Conservation (phyloP, 1,140 invertebrate species). For the Drosophila oshimai region DNA sequence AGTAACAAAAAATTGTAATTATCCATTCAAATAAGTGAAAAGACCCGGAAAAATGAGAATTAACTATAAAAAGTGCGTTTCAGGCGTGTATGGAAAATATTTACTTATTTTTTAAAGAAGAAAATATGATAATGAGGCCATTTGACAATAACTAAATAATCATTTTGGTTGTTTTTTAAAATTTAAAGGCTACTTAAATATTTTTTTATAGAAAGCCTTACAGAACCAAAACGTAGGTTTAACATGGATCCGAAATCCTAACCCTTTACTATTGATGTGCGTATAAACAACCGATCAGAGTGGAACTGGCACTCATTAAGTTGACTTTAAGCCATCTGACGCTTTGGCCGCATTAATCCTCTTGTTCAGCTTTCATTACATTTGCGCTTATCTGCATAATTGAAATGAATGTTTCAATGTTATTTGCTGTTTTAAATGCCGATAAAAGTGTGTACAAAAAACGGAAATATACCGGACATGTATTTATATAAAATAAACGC, state of each 20-base stretch:
- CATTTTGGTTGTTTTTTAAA: no score
- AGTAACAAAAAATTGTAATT: slow-evolving; percentile 17
- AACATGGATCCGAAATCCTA: not conserved
- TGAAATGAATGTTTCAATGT: slow-evolving; percentile 71
- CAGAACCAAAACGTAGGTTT: not conserved
- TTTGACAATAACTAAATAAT: no score
- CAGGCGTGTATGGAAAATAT: not conserved
- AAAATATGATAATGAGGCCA: no score
- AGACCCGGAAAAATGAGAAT: slow-evolving; percentile 10
- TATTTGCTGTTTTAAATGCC: slow-evolving; percentile 56
- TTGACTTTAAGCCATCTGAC: slow-evolving; percentile 62
- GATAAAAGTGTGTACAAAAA: slow-evolving; percentile 9
- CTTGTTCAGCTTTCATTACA: slow-evolving; percentile 78
- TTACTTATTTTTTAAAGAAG: no score
- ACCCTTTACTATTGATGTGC: not conserved
- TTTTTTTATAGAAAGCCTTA: not conserved
- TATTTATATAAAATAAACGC: slow-evolving; percentile 30
- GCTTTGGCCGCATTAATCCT: slow-evolving; percentile 63
- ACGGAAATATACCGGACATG: slow-evolving; percentile 2
- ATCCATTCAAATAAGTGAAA: slow-evolving; percentile 12
- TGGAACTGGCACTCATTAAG: slow-evolving; percentile 59
- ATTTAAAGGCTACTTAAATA: no score
- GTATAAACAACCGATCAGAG: slow-evolving; percentile 19
- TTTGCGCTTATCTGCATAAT: slow-evolving; percentile 78
- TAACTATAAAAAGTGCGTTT: not conserved